These are phyloP conservation scores for Lepas anatifera DNA, from an alignment of 2,888 invertebrate genomes.

Conservation along the genomic window DNA sequence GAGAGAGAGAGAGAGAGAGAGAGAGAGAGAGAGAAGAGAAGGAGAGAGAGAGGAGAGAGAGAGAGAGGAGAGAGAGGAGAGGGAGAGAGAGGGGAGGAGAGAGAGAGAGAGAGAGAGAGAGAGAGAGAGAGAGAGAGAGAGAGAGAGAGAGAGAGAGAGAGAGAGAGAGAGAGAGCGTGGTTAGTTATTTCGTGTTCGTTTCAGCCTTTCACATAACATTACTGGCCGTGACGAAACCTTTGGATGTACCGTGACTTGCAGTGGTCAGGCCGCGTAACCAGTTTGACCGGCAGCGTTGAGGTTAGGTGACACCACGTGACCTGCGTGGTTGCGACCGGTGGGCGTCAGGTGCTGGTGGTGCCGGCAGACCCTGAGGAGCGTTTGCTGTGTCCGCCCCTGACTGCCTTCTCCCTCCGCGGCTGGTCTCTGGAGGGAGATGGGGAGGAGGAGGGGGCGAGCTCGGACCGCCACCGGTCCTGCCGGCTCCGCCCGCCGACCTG, in stretches of 20 bases:
- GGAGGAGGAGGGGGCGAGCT: neutral
- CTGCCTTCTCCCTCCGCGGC: neutral
- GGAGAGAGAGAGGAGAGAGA: too few species aligned
- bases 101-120: too few species aligned
- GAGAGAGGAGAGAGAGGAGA: too few species aligned
- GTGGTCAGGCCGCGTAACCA: neutral
- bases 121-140: too few species aligned
- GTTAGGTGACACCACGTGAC: neutral
- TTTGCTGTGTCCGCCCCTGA: neutral
- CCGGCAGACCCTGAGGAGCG: constrained; percentile 30
- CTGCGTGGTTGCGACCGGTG: neutral
- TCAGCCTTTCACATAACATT: neutral
- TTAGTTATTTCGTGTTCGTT: neutral
- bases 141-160: too few species aligned
- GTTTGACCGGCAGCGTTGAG: neutral
- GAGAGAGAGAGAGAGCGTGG: too few species aligned
- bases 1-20: too few species aligned
- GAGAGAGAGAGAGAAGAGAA: too few species aligned
- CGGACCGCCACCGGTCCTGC: neutral
- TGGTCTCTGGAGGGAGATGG: constrained; percentile 10
- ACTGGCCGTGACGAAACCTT: neutral
- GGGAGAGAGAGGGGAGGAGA: too few species aligned
- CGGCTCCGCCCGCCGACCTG: neutral
- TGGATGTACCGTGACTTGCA: neutral
- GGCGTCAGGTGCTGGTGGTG: constrained; percentile 29